A percentile compares a stretch with the other conserved stretches of the same genome.
These are phyloP conservation scores for Nycteola revayana DNA, from an alignment of 2,888 invertebrate genomes.

Conservation along the genomic window DNA sequence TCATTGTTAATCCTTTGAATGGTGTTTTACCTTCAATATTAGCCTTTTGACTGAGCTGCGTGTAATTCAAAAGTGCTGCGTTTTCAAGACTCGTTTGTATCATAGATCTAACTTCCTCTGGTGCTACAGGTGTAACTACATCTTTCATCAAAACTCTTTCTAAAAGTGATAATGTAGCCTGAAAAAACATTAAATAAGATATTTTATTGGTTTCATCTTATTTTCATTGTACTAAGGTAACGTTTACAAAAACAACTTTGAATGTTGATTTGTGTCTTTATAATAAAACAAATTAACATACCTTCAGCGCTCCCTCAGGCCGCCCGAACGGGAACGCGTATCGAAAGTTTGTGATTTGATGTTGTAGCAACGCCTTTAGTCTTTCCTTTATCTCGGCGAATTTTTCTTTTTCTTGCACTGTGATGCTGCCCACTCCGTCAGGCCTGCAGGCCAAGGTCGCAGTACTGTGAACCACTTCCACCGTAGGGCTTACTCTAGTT, in stretches of 20 bases:
- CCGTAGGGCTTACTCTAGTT: constrained; percentile 76
- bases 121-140: constrained; percentile 97
- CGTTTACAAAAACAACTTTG: no score
- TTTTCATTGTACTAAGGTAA: no score
- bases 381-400: constrained; percentile 99
- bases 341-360: constrained; percentile 99
- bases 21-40: constrained; percentile 99
- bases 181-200: no score
- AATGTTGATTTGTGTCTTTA: no score
- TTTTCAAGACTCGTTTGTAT: constrained; percentile 98
- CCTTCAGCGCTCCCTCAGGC: constrained; percentile 98
- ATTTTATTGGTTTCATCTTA: neutral
- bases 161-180: constrained; percentile 95
- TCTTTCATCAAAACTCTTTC: constrained; percentile 99
- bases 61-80: constrained; percentile 98
- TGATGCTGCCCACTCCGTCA: constrained; percentile 99
- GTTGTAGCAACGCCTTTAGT: constrained; percentile 94
- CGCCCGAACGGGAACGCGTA: constrained; percentile 99
- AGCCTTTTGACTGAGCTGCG: constrained; percentile 96
- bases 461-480: constrained; percentile 78
- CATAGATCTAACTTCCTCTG: constrained; percentile 96
- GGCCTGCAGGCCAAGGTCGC: constrained; percentile 88
- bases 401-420: constrained; percentile 98
- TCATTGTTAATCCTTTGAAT: no score
- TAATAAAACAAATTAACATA: no score